Percentiles rank a stretch among this genome's conserved stretches.
phyloP scores from a whole-genome alignment of 92 coral and sea anemone genomes.

The Hydrozoanthus gracilis region DNA sequence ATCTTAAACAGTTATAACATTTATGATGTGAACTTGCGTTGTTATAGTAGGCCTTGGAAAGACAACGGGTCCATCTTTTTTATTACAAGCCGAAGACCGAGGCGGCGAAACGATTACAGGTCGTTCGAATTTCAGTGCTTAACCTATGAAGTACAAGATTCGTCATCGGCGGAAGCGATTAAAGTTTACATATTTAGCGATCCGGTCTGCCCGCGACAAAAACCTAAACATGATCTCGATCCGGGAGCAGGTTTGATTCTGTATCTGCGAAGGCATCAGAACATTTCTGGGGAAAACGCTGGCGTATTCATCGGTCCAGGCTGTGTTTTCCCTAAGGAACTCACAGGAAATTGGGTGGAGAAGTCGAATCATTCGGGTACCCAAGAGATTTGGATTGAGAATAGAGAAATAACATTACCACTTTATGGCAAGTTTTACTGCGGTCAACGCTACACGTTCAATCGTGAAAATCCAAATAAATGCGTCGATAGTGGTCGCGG shows the following conservation, averaged over 20 bases:
- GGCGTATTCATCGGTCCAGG: background rate
- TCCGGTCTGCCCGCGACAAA: slow-evolving; percentile 56
- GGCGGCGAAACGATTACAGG: slow-evolving; percentile 48
- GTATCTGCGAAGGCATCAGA: slow-evolving; percentile 5
- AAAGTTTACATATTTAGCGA: slow-evolving; percentile 57
- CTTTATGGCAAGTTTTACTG: slow-evolving; percentile 73
- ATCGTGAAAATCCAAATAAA: slow-evolving; percentile 52
- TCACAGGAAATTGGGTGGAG: slow-evolving; percentile 77
- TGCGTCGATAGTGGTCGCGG: slow-evolving; percentile 60
- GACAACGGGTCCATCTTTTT: slow-evolving; percentile 58
- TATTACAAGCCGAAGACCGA: slow-evolving; percentile 57
- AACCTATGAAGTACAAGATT: slow-evolving; percentile 16
- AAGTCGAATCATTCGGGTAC: slow-evolving; percentile 58
- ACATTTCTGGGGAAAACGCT: background rate
- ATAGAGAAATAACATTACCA: slow-evolving; percentile 42
- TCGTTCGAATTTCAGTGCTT: slow-evolving; percentile 62
- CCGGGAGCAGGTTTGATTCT: slow-evolving; percentile 6
- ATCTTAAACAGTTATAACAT: background rate
- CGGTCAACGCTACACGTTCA: slow-evolving; percentile 61
- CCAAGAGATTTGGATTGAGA: slow-evolving; percentile 51
- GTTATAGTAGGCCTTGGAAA: slow-evolving; percentile 73
- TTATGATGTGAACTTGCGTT: slow-evolving; percentile 53
- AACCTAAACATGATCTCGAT: background rate
- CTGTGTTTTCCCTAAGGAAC: slow-evolving; percentile 65
- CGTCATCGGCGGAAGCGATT: slow-evolving; percentile 22